phyloP scores from a whole-genome alignment of 1,140 invertebrate species.

The Solenopsis fugax region DNA sequence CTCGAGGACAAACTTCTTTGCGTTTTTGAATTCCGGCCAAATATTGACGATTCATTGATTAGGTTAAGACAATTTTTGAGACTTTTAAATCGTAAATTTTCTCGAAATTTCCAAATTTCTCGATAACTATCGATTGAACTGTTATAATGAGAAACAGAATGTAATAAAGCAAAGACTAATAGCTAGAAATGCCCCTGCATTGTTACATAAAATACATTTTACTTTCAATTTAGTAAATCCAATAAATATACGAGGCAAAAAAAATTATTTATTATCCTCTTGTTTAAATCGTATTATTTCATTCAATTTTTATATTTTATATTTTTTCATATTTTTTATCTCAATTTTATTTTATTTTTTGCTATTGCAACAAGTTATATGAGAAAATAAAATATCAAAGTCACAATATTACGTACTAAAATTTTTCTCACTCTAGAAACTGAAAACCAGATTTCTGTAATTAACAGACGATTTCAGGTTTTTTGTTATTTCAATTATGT shows the following conservation, averaged over 20 bases:
- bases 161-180: slow-evolving; percentile 1
- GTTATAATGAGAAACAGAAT: background rate
- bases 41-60: background rate
- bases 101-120: background rate
- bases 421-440: background rate
- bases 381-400: slow-evolving; percentile 26
- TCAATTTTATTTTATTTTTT: background rate
- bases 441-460: background rate
- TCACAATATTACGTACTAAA: background rate
- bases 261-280: background rate
- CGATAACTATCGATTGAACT: background rate
- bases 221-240: slow-evolving; percentile 8
- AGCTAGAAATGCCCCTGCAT: background rate
- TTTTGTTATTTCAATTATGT: background rate
- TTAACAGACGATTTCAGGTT: background rate
- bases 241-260: background rate
- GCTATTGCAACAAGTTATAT: background rate
- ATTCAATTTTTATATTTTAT: background rate
- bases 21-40: slow-evolving; percentile 25
- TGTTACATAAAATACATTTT: background rate
- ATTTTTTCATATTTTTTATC: background rate
- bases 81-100: background rate
- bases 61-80: background rate
- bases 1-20: background rate
- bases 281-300: background rate